These are phyloP conservation scores for Ailuropoda melanoleuca DNA, from an alignment of 2,113 vertebrate species.

Conservation along the genomic window DNA sequence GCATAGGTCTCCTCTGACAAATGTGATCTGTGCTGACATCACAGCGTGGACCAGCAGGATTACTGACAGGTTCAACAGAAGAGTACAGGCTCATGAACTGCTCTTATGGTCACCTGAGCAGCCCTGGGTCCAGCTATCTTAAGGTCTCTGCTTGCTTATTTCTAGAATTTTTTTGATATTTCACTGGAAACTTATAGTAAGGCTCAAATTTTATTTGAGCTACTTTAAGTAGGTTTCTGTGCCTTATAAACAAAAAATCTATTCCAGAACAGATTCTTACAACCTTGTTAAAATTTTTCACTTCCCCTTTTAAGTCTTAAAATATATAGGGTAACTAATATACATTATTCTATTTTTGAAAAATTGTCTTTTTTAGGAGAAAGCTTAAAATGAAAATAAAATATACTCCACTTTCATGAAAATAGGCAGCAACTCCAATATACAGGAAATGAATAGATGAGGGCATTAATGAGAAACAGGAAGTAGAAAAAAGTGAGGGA, in stretches of 20 bases:
- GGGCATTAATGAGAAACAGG: background rate
- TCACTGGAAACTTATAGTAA: background rate
- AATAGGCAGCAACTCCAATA: background rate
- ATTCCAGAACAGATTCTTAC: background rate
- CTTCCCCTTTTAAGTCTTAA: background rate
- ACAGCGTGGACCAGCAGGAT: background rate
- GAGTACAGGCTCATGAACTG: background rate
- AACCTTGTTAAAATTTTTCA: background rate
- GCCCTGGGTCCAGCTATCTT: no score
- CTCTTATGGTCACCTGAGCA: background rate
- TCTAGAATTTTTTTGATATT: background rate
- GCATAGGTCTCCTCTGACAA: background rate
- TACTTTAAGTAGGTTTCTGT: background rate
- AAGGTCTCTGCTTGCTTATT: background rate
- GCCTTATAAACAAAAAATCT: background rate
- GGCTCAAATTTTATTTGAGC: background rate
- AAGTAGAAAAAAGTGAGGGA: background rate
- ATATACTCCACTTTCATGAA: background rate
- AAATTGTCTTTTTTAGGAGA: background rate
- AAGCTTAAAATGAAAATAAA: conserved; percentile 7
- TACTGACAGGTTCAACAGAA: background rate
- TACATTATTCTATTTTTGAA: background rate
- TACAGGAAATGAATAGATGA: background rate
- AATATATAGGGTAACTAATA: background rate
- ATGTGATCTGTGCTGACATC: background rate